Conservation (phyloP, 2,113 vertebrate genomes). For the Oncorhynchus mykiss region DNA sequence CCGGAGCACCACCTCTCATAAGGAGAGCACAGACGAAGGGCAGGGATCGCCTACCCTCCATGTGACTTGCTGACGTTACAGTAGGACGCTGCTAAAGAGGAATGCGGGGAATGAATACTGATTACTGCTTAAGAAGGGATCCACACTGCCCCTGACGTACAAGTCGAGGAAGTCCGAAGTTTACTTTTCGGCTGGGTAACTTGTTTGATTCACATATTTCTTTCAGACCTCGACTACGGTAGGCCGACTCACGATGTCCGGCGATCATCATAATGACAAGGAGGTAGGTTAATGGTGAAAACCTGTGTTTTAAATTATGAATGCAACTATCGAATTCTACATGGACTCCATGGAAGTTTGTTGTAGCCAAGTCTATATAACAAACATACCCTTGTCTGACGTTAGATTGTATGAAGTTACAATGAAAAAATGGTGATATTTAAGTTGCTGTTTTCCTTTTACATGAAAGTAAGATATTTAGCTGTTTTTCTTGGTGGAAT, state of each 20-base stretch:
- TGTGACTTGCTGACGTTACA: constrained; percentile 69
- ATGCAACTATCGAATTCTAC: not conserved
- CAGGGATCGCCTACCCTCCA: constrained; percentile 37
- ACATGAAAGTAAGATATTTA: not conserved
- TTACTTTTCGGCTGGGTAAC: constrained; percentile 28
- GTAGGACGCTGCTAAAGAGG: constrained; percentile 48
- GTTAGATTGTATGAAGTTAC: not conserved
- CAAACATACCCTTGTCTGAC: not conserved
- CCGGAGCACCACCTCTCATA: no score
- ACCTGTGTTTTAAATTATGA: not conserved
- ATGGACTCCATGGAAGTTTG: not conserved
- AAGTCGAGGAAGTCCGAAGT: constrained; percentile 58
- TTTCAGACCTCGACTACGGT: not conserved
- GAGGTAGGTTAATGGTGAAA: constrained; percentile 45
- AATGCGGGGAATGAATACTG: constrained; percentile 46
- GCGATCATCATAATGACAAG: constrained; percentile 40
- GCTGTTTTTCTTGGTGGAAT: not conserved
- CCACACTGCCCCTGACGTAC: constrained; percentile 51
- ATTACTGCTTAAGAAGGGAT: constrained; percentile 44
- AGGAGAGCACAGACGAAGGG: not conserved
- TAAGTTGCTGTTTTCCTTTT: not conserved
- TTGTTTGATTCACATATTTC: not conserved
- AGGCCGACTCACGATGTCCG: constrained; percentile 54
- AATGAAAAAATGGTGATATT: not conserved
- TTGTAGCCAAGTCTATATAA: not conserved